Percentiles rank a stretch among this genome's conserved stretches.
Evolutionary conservation across 2,888 invertebrate species (phyloP).

Genomic region (Chamaedrilus cognettii): DNA sequence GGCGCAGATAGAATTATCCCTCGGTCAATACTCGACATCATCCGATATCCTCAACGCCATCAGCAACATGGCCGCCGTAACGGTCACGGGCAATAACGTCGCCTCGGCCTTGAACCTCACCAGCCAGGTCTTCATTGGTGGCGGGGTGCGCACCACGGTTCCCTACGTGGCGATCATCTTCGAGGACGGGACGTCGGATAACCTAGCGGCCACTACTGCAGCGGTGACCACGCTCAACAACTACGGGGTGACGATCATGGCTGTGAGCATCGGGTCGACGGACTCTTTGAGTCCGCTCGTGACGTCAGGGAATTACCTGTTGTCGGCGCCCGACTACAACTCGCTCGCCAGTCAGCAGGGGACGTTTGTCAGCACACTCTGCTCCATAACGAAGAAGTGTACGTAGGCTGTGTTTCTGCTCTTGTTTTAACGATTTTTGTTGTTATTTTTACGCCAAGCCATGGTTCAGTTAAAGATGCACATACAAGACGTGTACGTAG

Average conservation of each 20-base stretch:
- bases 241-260: conserved; percentile 1
- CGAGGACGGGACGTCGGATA: conserved; percentile 22
- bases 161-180: conserved; percentile 23
- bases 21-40: neutral
- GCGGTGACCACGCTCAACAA: conserved; percentile 8
- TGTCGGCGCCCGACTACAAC: conserved; percentile 5
- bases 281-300: neutral
- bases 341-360: neutral
- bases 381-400: conserved; percentile 5
- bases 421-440: no score
- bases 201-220: conserved; percentile 5
- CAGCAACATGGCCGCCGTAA: neutral
- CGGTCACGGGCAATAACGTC: neutral
- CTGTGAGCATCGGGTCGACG: conserved; percentile 2
- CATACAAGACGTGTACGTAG: no score
- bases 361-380: conserved; percentile 1
- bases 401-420: no score
- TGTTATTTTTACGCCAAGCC: no score
- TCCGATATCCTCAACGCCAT: neutral
- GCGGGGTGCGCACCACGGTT: neutral
- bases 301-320: neutral
- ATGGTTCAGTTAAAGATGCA: no score
- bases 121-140: neutral
- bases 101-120: neutral
- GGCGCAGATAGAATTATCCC: neutral